Evolutionary conservation across 2,797 vertebrate species (phyloP), one percentile per base, ranked within the genome.

Genomic region (Nannoperca obscura): DNA sequence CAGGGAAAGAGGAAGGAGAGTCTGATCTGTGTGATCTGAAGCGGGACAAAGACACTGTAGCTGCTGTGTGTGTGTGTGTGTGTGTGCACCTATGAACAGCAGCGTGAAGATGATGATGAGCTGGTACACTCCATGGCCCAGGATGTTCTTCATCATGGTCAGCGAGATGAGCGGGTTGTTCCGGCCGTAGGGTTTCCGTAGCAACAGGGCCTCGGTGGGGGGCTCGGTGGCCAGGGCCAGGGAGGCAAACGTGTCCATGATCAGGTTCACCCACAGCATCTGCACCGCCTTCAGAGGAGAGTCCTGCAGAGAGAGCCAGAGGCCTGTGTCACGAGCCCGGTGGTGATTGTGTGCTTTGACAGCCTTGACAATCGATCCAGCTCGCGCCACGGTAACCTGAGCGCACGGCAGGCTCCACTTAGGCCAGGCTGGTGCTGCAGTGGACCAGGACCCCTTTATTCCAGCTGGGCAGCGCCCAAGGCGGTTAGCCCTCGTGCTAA

Each of bases 191-290:
- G 97, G 97, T 93, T 96, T 96, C 82, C 97, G 94, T 76, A 97
- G 94, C 78, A 98, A 93, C 87, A 98, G 95, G 1, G 94, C 93
- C 90, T 98, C 97, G 0, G 97, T 98, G 60, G 97, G 97, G 1
- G 97, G 97, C 81, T 98, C 97, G 0, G 97, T 98, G 63, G 97
- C 97, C 86, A 98, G 91, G 30, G 97, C 97, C 91, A 98, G 93
- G 7, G 97, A 98, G 2, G 97, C 97, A 24, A 98, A 97, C 0
- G 97, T 98, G 92, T 98, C 97, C 97, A 98, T 98, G 91, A 98
- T 98, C 75, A 98, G 94, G 84, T 98, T 98, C 82, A 98, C 97
- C 97, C 97, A 98, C 59, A 98, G 91, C 97, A 98, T 98, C 93
- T 98, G 97, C 59, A 98, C 97, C 0, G 97, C 97, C 93, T 98